These are phyloP conservation scores for Temnothorax longispinosus DNA, from an alignment of 1,140 invertebrate species.

Conservation along the genomic window DNA sequence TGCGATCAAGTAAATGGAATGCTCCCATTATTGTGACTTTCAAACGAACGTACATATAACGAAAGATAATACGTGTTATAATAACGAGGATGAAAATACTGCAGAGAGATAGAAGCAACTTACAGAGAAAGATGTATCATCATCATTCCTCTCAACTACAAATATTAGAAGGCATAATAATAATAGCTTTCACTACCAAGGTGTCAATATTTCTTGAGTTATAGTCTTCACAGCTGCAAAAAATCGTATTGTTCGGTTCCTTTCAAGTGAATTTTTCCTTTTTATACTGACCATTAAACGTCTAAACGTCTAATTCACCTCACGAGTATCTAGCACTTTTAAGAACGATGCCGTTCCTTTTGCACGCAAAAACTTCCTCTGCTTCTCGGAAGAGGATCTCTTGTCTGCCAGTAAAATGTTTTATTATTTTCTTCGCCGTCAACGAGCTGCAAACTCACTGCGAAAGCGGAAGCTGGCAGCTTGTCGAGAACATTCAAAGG, in stretches of 20 bases:
- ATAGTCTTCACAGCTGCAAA: background rate
- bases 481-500: background rate
- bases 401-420: conserved; percentile 16
- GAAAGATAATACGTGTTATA: background rate
- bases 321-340: conserved; percentile 14
- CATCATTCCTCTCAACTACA: background rate
- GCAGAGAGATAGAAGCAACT: background rate
- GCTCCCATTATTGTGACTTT: background rate
- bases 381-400: conserved; percentile 48
- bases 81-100: background rate
- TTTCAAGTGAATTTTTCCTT: conserved; percentile 13
- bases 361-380: conserved; percentile 3
- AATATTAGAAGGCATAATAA: conserved; percentile 6
- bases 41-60: background rate
- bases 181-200: background rate
- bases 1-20: background rate
- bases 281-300: background rate
- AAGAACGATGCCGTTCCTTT: background rate
- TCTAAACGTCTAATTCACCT: conserved; percentile 34
- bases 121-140: background rate
- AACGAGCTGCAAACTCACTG: conserved; percentile 27
- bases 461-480: conserved; percentile 42
- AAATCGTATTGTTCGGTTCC: background rate
- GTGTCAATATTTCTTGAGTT: conserved; percentile 22
- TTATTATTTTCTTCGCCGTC: background rate